phyloP scores from a whole-genome alignment of 2,797 vertebrate species.

The Anas georgica region DNA sequence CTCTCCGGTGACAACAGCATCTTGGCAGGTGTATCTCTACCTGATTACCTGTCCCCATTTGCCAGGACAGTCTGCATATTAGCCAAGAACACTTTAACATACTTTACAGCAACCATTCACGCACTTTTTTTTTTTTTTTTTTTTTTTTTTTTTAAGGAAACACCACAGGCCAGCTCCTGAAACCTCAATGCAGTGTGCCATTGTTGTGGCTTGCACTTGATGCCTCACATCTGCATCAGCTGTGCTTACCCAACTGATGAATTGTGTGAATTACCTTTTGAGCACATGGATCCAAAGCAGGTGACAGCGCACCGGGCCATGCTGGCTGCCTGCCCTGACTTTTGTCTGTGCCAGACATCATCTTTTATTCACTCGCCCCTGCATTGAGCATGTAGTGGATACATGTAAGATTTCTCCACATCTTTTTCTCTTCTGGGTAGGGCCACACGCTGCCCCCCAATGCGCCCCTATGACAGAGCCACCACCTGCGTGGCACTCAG shows the following conservation, averaged over 20 bases:
- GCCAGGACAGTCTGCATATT: neutral
- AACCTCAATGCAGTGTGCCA: neutral
- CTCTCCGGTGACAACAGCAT: neutral
- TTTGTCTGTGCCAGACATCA: neutral
- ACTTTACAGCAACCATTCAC: neutral
- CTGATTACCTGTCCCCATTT: neutral
- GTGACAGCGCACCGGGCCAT: accelerated
- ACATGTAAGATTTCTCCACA: accelerated
- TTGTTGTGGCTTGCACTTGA: neutral
- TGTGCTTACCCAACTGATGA: neutral
- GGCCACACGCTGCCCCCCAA: accelerated
- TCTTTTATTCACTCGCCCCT: neutral
- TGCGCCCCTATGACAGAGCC: accelerated
- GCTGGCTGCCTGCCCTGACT: neutral
- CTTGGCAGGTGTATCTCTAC: neutral
- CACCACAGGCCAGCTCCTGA: neutral
- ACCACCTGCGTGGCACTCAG: accelerated
- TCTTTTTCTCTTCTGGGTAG: neutral
- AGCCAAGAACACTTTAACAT: neutral
- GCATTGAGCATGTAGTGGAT: accelerated
- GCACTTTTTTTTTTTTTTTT: neutral
- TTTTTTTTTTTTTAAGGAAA: neutral
- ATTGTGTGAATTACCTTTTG: conserved; percentile 32
- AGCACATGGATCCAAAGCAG: neutral
- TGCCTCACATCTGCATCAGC: conserved; percentile 2